These are phyloP conservation scores for Lasiurus borealis DNA, from an alignment of 2,113 vertebrate species.

Conservation along the genomic window DNA sequence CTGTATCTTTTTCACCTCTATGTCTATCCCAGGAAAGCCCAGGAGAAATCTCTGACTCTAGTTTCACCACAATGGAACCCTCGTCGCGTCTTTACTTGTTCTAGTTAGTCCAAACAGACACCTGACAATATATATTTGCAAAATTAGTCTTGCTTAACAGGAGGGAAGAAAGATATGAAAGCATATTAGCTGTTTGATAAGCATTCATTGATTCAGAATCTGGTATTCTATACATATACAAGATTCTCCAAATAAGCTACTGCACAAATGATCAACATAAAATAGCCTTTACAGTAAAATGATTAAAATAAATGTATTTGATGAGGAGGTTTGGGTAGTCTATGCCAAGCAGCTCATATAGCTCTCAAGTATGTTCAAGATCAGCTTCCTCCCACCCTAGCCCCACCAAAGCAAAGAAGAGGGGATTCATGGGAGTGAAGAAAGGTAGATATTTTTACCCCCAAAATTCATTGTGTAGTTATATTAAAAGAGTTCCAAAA, in stretches of 20 bases:
- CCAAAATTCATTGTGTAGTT: constrained; percentile 21
- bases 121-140: not conserved
- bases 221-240: constrained; percentile 1
- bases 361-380: constrained; percentile 27
- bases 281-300: constrained; percentile 23
- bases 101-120: not conserved
- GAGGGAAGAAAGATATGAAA: not conserved
- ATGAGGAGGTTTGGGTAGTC: not conserved
- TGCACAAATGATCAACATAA: constrained; percentile 4
- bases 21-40: not conserved
- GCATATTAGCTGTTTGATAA: constrained; percentile 3
- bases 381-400: not conserved
- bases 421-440: not conserved
- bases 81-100: not conserved
- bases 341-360: not conserved
- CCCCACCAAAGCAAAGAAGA: not conserved
- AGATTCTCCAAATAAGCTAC: not conserved
- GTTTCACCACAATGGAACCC: not conserved
- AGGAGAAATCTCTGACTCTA: not conserved
- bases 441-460: not conserved
- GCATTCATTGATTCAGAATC: not conserved
- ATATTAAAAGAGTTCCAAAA: constrained; percentile 10
- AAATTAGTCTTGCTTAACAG: constrained; percentile 14
- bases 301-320: constrained; percentile 3
- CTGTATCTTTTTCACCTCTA: not conserved